phyloP scores from a whole-genome alignment of 2,888 invertebrate genomes.

The Trissolcus brochymenae region DNA sequence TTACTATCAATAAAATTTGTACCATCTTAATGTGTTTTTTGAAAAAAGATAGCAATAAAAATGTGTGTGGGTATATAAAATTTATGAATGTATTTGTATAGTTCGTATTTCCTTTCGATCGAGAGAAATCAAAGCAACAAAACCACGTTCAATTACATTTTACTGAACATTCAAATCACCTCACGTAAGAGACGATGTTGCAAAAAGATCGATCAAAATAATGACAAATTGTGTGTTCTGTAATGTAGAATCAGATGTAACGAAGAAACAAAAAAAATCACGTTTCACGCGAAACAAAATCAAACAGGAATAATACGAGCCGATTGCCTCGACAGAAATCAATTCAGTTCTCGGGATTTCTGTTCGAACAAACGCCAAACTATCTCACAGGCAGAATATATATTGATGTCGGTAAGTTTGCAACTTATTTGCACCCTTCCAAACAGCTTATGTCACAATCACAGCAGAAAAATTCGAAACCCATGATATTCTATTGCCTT shows the following conservation, averaged over 20 bases:
- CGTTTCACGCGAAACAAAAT: slow-evolving; percentile 31
- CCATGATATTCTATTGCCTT: no score
- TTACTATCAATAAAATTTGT: no score
- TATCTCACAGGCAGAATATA: slow-evolving; percentile 66
- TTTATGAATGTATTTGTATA: no score
- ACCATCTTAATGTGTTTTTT: no score
- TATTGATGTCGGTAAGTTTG: slow-evolving; percentile 38
- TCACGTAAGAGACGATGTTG: neutral
- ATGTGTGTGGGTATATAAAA: no score
- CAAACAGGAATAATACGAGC: slow-evolving; percentile 36
- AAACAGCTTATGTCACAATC: neutral
- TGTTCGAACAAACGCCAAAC: slow-evolving; percentile 63
- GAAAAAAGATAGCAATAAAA: no score
- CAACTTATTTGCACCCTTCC: slow-evolving; percentile 19
- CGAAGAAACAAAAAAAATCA: slow-evolving; percentile 6
- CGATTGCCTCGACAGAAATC: slow-evolving; percentile 41
- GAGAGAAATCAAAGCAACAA: no score
- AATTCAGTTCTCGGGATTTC: slow-evolving; percentile 63
- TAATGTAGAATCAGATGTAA: slow-evolving; percentile 6
- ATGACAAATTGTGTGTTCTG: slow-evolving; percentile 31
- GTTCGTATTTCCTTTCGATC: no score
- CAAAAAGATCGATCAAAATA: slow-evolving; percentile 22
- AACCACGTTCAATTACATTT: no score
- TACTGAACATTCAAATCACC: no score
- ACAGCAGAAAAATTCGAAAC: no score